Base-by-base conservation (phyloP, 2,888 invertebrate species). In the Dynastes maya region DNA sequence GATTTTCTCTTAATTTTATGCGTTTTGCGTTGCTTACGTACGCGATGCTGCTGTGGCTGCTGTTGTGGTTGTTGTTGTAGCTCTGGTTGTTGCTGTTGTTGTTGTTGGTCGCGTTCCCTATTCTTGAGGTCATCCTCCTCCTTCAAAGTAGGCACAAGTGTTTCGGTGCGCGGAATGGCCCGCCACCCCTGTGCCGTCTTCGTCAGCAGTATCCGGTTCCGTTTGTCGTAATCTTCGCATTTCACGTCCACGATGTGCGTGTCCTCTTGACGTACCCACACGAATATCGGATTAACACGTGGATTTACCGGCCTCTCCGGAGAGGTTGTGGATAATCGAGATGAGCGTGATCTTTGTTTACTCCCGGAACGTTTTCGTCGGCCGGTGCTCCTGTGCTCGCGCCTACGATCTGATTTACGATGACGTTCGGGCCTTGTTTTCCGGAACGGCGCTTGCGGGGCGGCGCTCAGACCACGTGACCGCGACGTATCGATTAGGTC, bases 181-280 rank as follows among this genome's bases (percentile, higher is more conserved):
- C 94, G 92, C 96, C 96, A 96, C 85, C 96, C 95, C 87, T 92
- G 91, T 63, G 94, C 91, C 29, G 95, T 95, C 87, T 95, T 95
- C 83, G 95, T 94, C 86, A 96, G 90, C 85, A 95, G 93, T 85
- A 96, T 94, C 80, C 96, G 94, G 89, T 96, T 96, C 79, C 95
- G 91, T 88, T 94, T 93, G 90, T 96, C 96, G 91, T 96, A 96
- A 88, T 96, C 96, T 89, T 96, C 96, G 90, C 95, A 95, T 88
- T 93, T 93, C 84, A 96, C 95, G 89, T 95, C 94, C 86, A 95
- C 93, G 88, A 96, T 95, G 87, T 92, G 92, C 81, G 94, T 94
- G 89, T 95, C 94, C 84, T 92, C 92, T 88, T 95, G 95, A 86
- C 94, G 94, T 81, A 95, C 94, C 95, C 96, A 96, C 83, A 96